A percentile compares a stretch with the other conserved stretches of the same genome.
These are phyloP conservation scores for Acridotheres tristis DNA, from an alignment of 2,797 vertebrate genomes.

Conservation along the genomic window DNA sequence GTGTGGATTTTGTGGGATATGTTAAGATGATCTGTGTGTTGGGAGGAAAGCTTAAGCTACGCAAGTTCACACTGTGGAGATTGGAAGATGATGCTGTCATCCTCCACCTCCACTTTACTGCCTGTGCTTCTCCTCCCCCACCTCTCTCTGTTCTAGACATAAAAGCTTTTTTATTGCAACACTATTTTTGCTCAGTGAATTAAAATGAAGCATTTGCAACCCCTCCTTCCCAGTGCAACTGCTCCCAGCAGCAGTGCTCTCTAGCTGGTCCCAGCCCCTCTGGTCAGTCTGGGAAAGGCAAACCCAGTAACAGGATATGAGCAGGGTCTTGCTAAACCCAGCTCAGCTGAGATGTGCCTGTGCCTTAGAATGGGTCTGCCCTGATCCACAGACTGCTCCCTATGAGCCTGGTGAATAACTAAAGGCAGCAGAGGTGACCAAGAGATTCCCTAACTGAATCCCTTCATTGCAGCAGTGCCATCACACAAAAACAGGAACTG, in stretches of 20 bases:
- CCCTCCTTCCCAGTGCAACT: background rate
- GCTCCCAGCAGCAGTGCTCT: background rate
- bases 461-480: background rate
- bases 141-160: background rate
- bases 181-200: background rate
- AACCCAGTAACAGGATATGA: background rate
- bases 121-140: background rate
- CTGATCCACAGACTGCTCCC: background rate
- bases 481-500: background rate
- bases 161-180: constrained; percentile 1
- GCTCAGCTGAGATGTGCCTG: background rate
- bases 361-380: background rate
- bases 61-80: background rate
- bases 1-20: accelerated
- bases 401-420: background rate
- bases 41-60: background rate
- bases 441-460: background rate
- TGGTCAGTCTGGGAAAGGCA: background rate
- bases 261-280: background rate
- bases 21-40: background rate
- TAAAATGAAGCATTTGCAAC: background rate
- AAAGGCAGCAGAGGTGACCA: background rate
- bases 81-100: background rate
- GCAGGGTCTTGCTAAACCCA: background rate
- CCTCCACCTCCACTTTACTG: background rate